These are phyloP conservation scores for Pachypeltis micranthus DNA, from an alignment of 1,140 invertebrate species.

Conservation along the genomic window DNA sequence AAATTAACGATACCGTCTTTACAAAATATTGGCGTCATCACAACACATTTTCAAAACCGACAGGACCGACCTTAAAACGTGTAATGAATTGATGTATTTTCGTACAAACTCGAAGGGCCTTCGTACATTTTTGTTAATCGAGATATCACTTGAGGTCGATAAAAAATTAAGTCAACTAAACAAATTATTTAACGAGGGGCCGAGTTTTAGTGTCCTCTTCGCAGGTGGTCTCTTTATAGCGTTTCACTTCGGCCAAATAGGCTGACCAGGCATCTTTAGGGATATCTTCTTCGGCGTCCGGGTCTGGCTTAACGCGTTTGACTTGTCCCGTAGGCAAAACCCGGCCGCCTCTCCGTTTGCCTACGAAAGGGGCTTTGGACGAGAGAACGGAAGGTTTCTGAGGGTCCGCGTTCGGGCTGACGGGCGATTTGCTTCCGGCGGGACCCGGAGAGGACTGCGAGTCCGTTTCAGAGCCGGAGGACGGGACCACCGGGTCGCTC, in stretches of 20 bases:
- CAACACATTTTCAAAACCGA: not conserved
- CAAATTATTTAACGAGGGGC: slow-evolving; percentile 71
- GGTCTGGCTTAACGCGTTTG: slow-evolving; percentile 62
- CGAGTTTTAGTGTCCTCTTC: slow-evolving; percentile 77
- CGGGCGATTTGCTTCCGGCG: slow-evolving; percentile 29
- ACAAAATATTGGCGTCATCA: slow-evolving; percentile 3
- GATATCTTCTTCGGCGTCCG: slow-evolving; percentile 43
- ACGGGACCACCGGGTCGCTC: not conserved
- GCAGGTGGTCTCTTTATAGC: slow-evolving; percentile 80
- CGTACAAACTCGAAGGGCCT: too few species aligned
- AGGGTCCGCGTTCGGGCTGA: slow-evolving; percentile 9
- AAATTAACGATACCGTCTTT: not conserved
- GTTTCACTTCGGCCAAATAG: slow-evolving; percentile 85
- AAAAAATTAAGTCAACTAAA: not conserved
- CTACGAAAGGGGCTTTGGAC: slow-evolving; percentile 48
- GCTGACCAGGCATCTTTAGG: slow-evolving; percentile 82
- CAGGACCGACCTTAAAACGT: not conserved
- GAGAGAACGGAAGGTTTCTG: not conserved
- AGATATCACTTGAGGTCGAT: too few species aligned
- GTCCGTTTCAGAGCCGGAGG: not conserved
- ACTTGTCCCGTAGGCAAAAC: slow-evolving; percentile 81
- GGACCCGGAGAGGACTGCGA: slow-evolving; percentile 24
- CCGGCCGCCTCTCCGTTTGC: slow-evolving; percentile 71
- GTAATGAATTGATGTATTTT: too few species aligned
- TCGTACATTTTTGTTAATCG: too few species aligned